Base-by-base conservation (phyloP, 2,797 vertebrate species). In the Austrolebias charrua region DNA sequence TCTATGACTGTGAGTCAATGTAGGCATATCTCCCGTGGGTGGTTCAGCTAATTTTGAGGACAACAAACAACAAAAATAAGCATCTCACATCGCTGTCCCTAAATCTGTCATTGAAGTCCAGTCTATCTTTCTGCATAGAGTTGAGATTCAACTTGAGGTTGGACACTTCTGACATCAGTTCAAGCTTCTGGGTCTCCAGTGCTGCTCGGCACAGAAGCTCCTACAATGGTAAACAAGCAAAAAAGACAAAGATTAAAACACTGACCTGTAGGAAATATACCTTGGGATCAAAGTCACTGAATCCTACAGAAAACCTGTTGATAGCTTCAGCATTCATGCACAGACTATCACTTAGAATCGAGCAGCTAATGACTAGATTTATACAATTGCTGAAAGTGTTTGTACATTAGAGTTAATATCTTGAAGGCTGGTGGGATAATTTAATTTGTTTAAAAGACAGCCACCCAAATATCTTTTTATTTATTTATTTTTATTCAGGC, bases 171-270 rank as follows among this genome's bases (percentile, higher is more conserved):
- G 96, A 92, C 87, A 98, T 95, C 60, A 99, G 93, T 45, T 99
- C 96, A 43, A 97, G 73, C 80, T 99, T 99, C 90, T 99, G 97
- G 47, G 90, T 96, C 90, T 99, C 98, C 69, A 99, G 89, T 1
- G 95, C 79, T 4, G 92, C 93, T 83, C 97, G 92, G 82, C 95
- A 97, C 73, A 97, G 73, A 57, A 99, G 94, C 75, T 98, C 97
- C 98, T 99, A 75, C 62, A 65, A 73, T 31, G n/a, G 19, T 13
- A 57, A 31, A 66, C n/a, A 2, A 50, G 52, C 6, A 54, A 57
- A 66, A 38, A 58, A 40, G 57, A 63, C 14, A 1, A 38, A 43
- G 28, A 29, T 55, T 16, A 40, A 40, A 10, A 38, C 31, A 6
- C 31, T 33, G 31, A 6, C 31, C 31, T 33, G 31, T 6, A 33